Evolutionary conservation across 2,797 vertebrate species (phyloP).

Genomic region (Eulemur rubriventer): DNA sequence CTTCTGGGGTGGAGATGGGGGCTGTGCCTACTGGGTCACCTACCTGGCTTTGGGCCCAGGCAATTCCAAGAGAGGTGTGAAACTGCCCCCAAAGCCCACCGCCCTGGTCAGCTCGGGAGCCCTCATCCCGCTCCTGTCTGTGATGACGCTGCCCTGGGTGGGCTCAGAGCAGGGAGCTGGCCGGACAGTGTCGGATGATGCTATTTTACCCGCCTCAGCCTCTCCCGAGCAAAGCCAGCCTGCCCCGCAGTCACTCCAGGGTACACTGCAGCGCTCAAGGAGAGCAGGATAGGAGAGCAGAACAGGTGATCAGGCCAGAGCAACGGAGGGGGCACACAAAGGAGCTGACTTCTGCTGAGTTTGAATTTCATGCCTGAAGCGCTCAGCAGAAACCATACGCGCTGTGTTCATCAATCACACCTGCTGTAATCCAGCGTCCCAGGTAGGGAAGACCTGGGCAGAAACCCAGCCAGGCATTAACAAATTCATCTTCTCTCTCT

Average conservation of each 20-base stretch:
- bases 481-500: neutral
- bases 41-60: neutral
- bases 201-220: neutral
- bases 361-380: neutral
- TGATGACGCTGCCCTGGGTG: neutral
- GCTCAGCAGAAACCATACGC: neutral
- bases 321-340: neutral
- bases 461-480: neutral
- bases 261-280: accelerated
- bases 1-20: too few species aligned
- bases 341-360: neutral
- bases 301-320: neutral
- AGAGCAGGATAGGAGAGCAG: neutral
- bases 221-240: neutral
- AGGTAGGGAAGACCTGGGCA: neutral
- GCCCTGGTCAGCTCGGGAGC: accelerated
- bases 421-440: accelerated
- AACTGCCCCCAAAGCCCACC: accelerated
- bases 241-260: too few species aligned
- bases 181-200: neutral
- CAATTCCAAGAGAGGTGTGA: accelerated
- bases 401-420: neutral
- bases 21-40: neutral
- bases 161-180: neutral
- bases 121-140: neutral